phyloP scores from a whole-genome alignment of 2,797 vertebrate genomes.

The Thalassophryne amazonica region DNA sequence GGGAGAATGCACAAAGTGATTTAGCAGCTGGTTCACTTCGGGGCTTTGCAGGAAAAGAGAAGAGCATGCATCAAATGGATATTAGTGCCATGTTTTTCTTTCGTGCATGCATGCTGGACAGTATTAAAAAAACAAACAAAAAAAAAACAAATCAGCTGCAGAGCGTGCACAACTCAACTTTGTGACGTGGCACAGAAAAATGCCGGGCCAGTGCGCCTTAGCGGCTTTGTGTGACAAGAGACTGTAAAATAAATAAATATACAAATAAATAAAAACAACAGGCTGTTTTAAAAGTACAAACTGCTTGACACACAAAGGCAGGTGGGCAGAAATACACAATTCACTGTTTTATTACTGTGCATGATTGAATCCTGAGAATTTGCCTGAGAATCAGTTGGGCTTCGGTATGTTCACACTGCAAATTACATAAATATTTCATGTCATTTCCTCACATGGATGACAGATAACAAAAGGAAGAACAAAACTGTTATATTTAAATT shows the following conservation, averaged over 20 bases:
- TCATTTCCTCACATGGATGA: too few relatives aligned
- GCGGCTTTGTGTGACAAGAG: constrained; percentile 28
- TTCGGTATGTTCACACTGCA: too few relatives aligned
- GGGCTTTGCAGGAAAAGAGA: neutral
- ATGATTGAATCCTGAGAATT: constrained; percentile 20
- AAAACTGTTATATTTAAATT: too few relatives aligned
- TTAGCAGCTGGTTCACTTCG: neutral
- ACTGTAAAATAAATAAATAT: too few relatives aligned
- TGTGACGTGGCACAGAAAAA: constrained; percentile 53
- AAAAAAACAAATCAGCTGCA: too few relatives aligned
- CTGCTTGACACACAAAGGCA: too few relatives aligned
- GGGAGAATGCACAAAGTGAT: constrained; percentile 8
- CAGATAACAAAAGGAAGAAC: too few relatives aligned
- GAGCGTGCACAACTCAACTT: too few relatives aligned
- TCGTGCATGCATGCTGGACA: constrained; percentile 5
- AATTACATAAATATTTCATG: too few relatives aligned
- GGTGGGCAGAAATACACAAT: constrained; percentile 12
- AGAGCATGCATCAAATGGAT: constrained; percentile 13
- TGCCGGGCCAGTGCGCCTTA: constrained; percentile 36
- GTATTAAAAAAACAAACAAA: constrained; percentile 21
- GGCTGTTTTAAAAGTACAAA: too few relatives aligned
- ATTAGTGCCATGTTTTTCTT: constrained; percentile 26
- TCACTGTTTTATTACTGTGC: constrained; percentile 7
- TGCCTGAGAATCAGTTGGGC: neutral
- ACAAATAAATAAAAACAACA: too few relatives aligned